These are phyloP conservation scores for Atta cephalotes DNA, from an alignment of 1,140 invertebrate genomes.

Conservation along the genomic window DNA sequence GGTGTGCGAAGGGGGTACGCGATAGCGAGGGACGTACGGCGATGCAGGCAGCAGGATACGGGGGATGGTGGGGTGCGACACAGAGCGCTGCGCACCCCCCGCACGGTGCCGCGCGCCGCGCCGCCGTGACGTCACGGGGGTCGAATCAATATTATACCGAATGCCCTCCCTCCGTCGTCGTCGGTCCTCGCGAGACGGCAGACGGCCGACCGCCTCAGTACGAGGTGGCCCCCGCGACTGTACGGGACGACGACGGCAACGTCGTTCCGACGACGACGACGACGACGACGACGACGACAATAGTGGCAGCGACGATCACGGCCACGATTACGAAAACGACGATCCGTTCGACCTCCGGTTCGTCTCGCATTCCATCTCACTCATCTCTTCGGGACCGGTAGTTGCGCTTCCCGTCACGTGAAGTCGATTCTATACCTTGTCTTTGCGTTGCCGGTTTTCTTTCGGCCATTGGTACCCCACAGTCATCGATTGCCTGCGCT, in stretches of 20 bases:
- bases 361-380: slow-evolving; percentile 14
- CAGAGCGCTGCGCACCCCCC: slow-evolving; percentile 66
- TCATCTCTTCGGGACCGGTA: slow-evolving; percentile 22
- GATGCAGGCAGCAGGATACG: neutral
- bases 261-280: slow-evolving; percentile 69
- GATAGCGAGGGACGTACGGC: slow-evolving; percentile 27
- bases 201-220: slow-evolving; percentile 81
- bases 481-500: neutral
- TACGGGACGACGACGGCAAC: slow-evolving; percentile 78
- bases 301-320: slow-evolving; percentile 34
- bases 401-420: slow-evolving; percentile 4
- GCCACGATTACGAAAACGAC: slow-evolving; percentile 14
- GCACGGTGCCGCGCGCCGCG: slow-evolving; percentile 35
- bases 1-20: neutral
- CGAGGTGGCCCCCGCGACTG: slow-evolving; percentile 84
- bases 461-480: neutral
- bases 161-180: slow-evolving; percentile 69
- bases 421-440: neutral
- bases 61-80: neutral
- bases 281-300: slow-evolving; percentile 4
- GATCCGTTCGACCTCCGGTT: neutral
- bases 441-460: neutral
- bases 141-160: slow-evolving; percentile 82
- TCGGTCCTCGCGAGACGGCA: slow-evolving; percentile 73
- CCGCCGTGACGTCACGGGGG: slow-evolving; percentile 81